Evolutionary conservation across 1,140 invertebrate genomes (phyloP), one percentile per base, ranked within the genome.

Genomic region (Cyclargus thomasi): DNA sequence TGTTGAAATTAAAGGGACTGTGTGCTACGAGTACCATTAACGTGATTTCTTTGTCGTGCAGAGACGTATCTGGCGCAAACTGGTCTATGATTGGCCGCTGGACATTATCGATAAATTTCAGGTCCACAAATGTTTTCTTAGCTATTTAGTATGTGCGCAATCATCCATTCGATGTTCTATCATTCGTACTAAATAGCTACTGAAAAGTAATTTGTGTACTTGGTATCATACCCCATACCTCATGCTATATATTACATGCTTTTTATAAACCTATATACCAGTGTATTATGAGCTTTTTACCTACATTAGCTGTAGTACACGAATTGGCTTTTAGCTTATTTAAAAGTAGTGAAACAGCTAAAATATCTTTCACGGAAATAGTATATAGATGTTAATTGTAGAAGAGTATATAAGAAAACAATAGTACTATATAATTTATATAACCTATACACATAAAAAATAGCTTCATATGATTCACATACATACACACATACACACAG

Each of bases 111-210:
- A 81, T 79, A 79, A 69, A 78, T 65, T 73, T 67, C 79, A 81
- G 79, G 79, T 81, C 79, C 79, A 81, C 79, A 81, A 81, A 79
- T 79, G 70, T 78, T 81, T 79, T 75, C 76, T 75, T 81, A 81
- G 79, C 79, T 81, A 81, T 81, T 81, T 81, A 81, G 79, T 81
- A 81, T 81, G 77, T 81, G 74, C 79, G 76, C 77, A 78, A 74
- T 78, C 79, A 81, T 77, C 70, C 79, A 78, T 77, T 75, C 75
- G 70, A 70, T 79, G 76, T 79, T 66, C 67, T 71, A 68, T 73
- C 79, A 81, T 79, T 76, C 74, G 76, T 81, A 81, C 79, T 81
- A 81, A 81, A 81, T 81, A 81, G 77, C 79, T 81, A 81, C 67
- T 78, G 79, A 79, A 80, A 79, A 77, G 77, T 75, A 73, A 79